A percentile compares a stretch with the other conserved stretches of the same genome.
Conservation (phyloP, 2,797 vertebrate genomes). For the Macropodus opercularis region DNA sequence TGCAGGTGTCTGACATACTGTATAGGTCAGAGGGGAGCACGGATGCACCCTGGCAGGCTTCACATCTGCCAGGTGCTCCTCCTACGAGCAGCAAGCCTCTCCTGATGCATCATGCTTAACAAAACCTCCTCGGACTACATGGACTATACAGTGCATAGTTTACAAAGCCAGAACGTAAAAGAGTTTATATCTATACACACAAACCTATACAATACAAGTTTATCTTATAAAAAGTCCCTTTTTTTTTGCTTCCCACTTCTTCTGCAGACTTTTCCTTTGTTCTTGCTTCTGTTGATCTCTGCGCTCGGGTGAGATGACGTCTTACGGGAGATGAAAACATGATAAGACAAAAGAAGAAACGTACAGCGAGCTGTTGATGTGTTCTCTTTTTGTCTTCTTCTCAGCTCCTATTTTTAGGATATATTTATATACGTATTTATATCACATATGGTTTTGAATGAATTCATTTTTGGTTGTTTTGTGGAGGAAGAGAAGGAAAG, state of each 20-base stretch:
- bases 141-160: constrained; percentile 88
- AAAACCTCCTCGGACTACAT: constrained; percentile 71
- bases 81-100: constrained; percentile 43
- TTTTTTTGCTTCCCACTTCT: constrained; percentile 25
- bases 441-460: constrained; percentile 33
- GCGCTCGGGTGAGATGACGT: constrained; percentile 53
- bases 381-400: constrained; percentile 42
- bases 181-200: constrained; percentile 76
- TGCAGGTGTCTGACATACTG: constrained; percentile 29
- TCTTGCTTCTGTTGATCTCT: constrained; percentile 64
- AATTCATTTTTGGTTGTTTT: constrained; percentile 73
- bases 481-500: constrained; percentile 77
- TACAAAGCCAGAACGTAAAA: constrained; percentile 81
- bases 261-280: constrained; percentile 53
- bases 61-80: constrained; percentile 21
- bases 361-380: constrained; percentile 37
- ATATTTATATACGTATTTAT: constrained; percentile 44
- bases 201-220: constrained; percentile 72
- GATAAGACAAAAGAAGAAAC: constrained; percentile 28
- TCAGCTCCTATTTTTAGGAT: constrained; percentile 35
- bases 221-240: constrained; percentile 53
- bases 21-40: constrained; percentile 32
- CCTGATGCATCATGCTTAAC: constrained; percentile 76
- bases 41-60: constrained; percentile 41
- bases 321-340: constrained; percentile 40